Evolutionary conservation across 1,140 invertebrate genomes (phyloP).

Genomic region (Phthorimaea operculella): DNA sequence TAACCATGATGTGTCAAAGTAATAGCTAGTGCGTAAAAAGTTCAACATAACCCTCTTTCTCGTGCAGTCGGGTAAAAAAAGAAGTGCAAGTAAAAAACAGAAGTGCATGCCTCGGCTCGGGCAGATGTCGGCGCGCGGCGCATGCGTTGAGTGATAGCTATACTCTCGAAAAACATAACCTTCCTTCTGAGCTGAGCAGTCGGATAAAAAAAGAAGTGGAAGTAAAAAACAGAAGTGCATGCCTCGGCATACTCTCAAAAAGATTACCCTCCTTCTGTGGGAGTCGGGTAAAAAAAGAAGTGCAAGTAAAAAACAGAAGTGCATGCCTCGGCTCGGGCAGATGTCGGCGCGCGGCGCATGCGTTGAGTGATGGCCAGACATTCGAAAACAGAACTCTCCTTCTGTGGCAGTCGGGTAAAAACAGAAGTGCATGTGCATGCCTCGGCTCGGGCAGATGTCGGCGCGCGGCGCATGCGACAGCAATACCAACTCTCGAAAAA

Average conservation of each 20-base stretch:
- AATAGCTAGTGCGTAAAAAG: too few relatives aligned
- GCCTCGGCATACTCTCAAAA: slow-evolving; percentile 12
- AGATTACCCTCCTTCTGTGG: slow-evolving; percentile 28
- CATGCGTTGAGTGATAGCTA: slow-evolving; percentile 8
- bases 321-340: slow-evolving; percentile 19
- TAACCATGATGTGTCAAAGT: too few relatives aligned
- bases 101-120: background rate
- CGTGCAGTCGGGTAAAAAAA: background rate
- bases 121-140: too few relatives aligned
- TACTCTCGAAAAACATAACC: slow-evolving; percentile 14
- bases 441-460: slow-evolving; percentile 54
- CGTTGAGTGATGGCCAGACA: slow-evolving; percentile 13
- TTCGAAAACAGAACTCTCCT: slow-evolving; percentile 27
- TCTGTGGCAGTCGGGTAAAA: slow-evolving; percentile 38
- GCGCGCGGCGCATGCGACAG: slow-evolving; percentile 35
- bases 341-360: too few relatives aligned
- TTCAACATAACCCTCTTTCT: too few relatives aligned
- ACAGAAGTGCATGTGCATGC: slow-evolving; percentile 37
- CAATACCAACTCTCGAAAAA: slow-evolving; percentile 10
- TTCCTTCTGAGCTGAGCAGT: background rate
- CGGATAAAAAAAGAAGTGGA: background rate
- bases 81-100: background rate
- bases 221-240: background rate
- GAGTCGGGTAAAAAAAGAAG: slow-evolving; percentile 38
- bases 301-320: slow-evolving; percentile 33